Conservation (phyloP, 2,888 invertebrate species). For the Azorinus chamasolen region DNA sequence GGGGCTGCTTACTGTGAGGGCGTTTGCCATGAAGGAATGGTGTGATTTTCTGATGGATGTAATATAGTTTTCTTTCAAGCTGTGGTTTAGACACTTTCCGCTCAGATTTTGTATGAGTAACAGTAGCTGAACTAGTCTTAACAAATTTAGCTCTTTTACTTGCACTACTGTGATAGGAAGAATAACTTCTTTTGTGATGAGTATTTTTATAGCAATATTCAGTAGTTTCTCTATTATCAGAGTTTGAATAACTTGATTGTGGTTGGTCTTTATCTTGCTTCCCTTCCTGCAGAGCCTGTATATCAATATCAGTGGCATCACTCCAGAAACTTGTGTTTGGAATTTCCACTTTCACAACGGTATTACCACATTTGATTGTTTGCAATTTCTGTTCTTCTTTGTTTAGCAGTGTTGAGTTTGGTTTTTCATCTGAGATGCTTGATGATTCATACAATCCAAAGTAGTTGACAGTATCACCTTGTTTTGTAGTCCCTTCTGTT, state of each 20-base stretch:
- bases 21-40: constrained; percentile 55
- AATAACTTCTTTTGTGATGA: too few relatives aligned
- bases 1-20: constrained; percentile 22
- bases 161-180: too few relatives aligned
- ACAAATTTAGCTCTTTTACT: too few relatives aligned
- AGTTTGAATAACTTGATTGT: too few relatives aligned
- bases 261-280: too few relatives aligned
- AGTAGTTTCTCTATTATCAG: too few relatives aligned
- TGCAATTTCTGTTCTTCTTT: neutral
- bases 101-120: constrained; percentile 43
- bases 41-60: constrained; percentile 78
- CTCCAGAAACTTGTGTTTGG: constrained; percentile 58
- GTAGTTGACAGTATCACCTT: too few relatives aligned
- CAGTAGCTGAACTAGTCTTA: too few relatives aligned
- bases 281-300: constrained; percentile 29
- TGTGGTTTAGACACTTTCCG: constrained; percentile 1
- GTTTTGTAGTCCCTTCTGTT: neutral
- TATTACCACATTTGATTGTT: constrained; percentile 6
- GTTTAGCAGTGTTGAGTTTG: too few relatives aligned
- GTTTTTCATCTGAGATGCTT: too few relatives aligned
- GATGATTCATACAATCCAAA: too few relatives aligned
- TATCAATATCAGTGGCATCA: constrained; percentile 18
- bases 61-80: constrained; percentile 69
- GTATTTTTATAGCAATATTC: too few relatives aligned
- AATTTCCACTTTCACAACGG: constrained; percentile 45